Base-by-base conservation (phyloP, 2,797 vertebrate genomes). In the Heteromormyrus szaboi region DNA sequence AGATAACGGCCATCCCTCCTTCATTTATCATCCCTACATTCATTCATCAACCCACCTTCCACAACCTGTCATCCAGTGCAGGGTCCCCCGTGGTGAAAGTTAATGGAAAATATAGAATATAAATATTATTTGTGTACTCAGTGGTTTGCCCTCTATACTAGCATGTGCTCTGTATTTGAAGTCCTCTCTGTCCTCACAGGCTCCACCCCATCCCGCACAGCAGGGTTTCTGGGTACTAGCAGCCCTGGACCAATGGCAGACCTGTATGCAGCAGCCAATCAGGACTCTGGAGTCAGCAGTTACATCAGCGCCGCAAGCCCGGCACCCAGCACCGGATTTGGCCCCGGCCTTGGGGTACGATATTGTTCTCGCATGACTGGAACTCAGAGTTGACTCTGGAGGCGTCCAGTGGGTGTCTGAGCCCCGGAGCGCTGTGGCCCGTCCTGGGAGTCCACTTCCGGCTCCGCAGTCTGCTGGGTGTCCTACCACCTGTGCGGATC, bases 221-320 rank as follows among this genome's bases (percentile, higher is more conserved):
- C 97, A 93, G 98, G 97, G 85, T 99, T 98, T 94, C 96, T 99
- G 95, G 96, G 97, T 92, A 98, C 98, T 91, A 99, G 97, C 95
- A 99, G 98, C 94, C 98, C 98, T 0, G 98, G 98, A 92, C 98
- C 98, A 88, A 99, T 99, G 97, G 98, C 98, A 72, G 98, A 99
- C 91, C 96, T 99, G 92, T 99, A 99, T 0, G 98, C 97, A 91
- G 97, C 98, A 0, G 97, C 98, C 95, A 99, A 97, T 95, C 98
- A 98, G 96, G 98, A 99, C 94, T 98, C 98, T 53, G 98, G 96
- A 94, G 97, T 99, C 93, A 97, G 97, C 96, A 96, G 97, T 95
- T 99, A 99, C 96, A 98, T 99, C 95, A 98, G 97, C 0, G 97
- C 98, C 89, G 97, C 98, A 89, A 99, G 98, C 93, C 98, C 98